Base-by-base conservation (phyloP, 2,797 vertebrate genomes). In the Molothrus aeneus region DNA sequence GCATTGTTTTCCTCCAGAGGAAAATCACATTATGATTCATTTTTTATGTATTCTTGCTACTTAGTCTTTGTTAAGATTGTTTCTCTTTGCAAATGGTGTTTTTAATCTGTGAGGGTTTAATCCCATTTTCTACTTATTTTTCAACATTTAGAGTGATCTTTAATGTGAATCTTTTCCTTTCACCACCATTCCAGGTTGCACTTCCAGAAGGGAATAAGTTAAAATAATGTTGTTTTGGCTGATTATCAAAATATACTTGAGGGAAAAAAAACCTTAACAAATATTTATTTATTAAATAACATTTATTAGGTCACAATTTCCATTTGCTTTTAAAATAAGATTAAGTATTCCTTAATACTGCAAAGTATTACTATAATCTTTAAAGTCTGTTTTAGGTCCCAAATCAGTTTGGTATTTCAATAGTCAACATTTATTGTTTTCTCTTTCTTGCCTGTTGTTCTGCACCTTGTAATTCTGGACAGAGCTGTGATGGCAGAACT, bases 21-120 rank as follows among this genome's bases (percentile, higher is more conserved):
- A 90, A 92, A 77, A 80, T 92, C 51, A 51, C 60, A 66, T 94
- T 91, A 61, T 80, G 51, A 83, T 29, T 88, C 26, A 81, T 75
- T 50, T 84, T 83, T 72, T 61, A 70, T 72, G 38, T 53, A 51
- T 81, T 86, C 40, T 72, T 79, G 13, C 43, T 80, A 31, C 45
- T 86, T 82, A 71, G 28, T 60, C 51, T 94, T 81, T 13, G 1
- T 57, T 79, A 83, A 48, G 29, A 72, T 88, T 95, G 57, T 81
- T 95, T 81, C 42, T 83, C 60, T 84, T 73, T 81, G 56, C 48
- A 90, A 88, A 45, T 20, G 75, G 16, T 53, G 18, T 3, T 64
- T 93, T 73, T 59, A 79, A 72, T 65, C n/a, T 61, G 21, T 8
- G 26, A 6, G 25, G 0, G 10, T 53, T 7, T 31, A 65, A 90